These are phyloP conservation scores for Istiophorus platypterus DNA, from an alignment of 2,113 vertebrate species.

Conservation along the genomic window DNA sequence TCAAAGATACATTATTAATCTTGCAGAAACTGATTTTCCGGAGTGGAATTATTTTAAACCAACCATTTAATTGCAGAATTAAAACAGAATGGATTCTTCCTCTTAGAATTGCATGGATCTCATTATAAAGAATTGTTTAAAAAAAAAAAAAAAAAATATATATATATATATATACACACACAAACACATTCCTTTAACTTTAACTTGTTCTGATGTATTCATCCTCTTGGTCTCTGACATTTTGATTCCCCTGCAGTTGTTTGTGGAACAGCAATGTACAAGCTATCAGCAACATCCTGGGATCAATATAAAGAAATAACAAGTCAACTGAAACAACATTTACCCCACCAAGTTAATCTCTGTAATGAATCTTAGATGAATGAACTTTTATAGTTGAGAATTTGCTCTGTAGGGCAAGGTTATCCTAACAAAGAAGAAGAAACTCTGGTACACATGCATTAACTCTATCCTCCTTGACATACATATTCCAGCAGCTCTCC, in stretches of 20 bases:
- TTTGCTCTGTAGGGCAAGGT: neutral
- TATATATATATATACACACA: no score
- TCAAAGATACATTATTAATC: no score
- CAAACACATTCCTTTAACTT: no score
- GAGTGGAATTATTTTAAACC: no score
- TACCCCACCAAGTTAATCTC: neutral
- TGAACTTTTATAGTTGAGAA: neutral
- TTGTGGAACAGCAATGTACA: neutral
- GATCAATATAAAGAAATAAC: neutral
- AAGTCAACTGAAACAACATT: neutral
- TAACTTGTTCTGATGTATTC: no score
- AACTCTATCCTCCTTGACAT: neutral
- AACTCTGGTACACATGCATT: neutral
- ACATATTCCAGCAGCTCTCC: slow-evolving; percentile 44
- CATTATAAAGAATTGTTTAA: neutral
- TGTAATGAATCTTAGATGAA: neutral
- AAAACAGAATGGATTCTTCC: no score
- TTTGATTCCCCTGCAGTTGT: neutral
- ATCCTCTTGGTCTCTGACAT: neutral
- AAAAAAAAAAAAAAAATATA: no score
- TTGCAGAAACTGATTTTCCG: no score
- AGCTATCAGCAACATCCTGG: neutral
- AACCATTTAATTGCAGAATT: no score
- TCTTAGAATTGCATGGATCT: neutral
- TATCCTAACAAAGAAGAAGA: neutral